Base-by-base conservation (phyloP, 2,888 invertebrate species). In the Reticulitermes lucifugus region DNA sequence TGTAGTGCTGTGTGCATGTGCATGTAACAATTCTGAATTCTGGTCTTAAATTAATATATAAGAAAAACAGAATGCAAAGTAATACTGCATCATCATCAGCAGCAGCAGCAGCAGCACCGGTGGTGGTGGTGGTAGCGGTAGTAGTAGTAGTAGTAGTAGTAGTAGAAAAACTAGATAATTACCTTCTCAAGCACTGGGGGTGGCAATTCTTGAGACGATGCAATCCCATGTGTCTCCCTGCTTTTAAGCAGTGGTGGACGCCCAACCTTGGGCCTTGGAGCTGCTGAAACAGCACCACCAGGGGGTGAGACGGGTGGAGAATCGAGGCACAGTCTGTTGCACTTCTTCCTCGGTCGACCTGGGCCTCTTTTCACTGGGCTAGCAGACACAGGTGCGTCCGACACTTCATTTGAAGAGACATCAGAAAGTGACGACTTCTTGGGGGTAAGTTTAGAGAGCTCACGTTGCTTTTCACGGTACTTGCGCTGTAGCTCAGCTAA, bases 391-490 rank as follows among this genome's bases (percentile, higher is more conserved):
- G 83, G n/a, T 0, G 41, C 73, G n/a, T 79, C 79, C 4, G 65
- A 73, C 9, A 77, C 80, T 14, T 84, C 85, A 51, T 55, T 79
- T 35, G 83, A 73, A 21, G 75, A 29, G 22, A 51, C 43, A 21
- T 55, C 82, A 29, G 70, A 51, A 21, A 70, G 65, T 22, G 83
- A 85, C n/a, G 83, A 82, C 86, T 93, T 91, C 86, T 93, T 93
- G 1, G 94, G 94, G 41, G 93, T 93, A 73, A 96, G 91, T 87
- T 95, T 95, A 86, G 94, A 94, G n/a, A 98, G 91, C 90, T 97
- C 96, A 55, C 94, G 94, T 89, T 97, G 96, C 89, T 96, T 96
- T 89, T 97, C 97, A 87, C 94, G 94, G 89, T 96, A 96, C 89
- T 96, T 95, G 46, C 95, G 92, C 89, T 97, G 96, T 51, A 98